Evolutionary conservation across 2,797 vertebrate genomes (phyloP).

Genomic region (Halcyon smyrnensis): DNA sequence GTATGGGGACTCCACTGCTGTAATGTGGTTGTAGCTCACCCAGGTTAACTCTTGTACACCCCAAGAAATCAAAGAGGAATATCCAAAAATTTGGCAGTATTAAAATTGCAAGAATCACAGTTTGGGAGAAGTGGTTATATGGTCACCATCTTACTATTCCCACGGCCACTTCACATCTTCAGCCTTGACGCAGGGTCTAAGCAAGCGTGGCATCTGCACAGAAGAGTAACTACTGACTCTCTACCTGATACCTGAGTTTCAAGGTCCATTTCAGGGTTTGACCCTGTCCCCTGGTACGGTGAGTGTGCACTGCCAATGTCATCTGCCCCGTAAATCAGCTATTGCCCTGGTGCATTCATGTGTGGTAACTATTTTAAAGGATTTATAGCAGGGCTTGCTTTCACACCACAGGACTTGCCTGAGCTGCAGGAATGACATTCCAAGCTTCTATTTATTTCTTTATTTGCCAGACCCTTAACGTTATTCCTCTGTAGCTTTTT

Average conservation of each 20-base stretch:
- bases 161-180: neutral
- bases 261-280: accelerated
- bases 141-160: neutral
- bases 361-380: neutral
- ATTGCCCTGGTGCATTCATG: neutral
- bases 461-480: slow-evolving; percentile 46
- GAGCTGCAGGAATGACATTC: slow-evolving; percentile 15
- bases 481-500: slow-evolving; percentile 48
- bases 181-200: neutral
- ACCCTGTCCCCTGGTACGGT: accelerated
- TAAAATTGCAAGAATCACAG: accelerated
- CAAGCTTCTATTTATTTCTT: slow-evolving; percentile 48
- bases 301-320: neutral
- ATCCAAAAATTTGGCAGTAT: neutral
- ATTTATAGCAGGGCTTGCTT: neutral
- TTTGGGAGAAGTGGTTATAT: neutral
- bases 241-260: accelerated
- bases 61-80: neutral
- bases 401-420: neutral
- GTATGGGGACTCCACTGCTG: neutral
- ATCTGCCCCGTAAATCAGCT: neutral
- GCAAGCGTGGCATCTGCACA: neutral
- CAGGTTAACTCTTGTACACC: neutral
- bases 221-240: neutral
- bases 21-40: neutral